Base-by-base conservation (phyloP, 2,797 vertebrate species). In the Parotocinclus haroldoi region DNA sequence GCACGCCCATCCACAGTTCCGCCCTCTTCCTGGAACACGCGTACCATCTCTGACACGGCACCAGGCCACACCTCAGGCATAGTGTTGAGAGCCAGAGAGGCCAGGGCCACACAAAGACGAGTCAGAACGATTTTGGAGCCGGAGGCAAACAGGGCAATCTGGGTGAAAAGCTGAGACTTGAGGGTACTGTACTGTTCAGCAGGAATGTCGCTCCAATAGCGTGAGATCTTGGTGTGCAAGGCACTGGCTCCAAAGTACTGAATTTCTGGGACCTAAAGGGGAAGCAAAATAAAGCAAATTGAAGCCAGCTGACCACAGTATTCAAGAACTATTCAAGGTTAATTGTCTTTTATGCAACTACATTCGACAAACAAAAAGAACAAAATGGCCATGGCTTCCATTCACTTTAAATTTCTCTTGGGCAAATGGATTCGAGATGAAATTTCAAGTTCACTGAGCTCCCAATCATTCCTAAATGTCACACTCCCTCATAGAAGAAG, bases 231-330 rank as follows among this genome's bases (percentile, higher is more conserved):
- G 59, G 95, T 99, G 84, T 99, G 95, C 39, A 99, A 92, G 1
- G 97, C 97, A 0, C 95, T 99, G 48, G 97, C 97, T 0, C 97
- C 97, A 14, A 99, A 99, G 87, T 99, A 99, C 83, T 99, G 97
- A 85, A 99, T 99, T 89, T 99, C 97, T 0, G 96, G 96, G 63
- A 98, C 97, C 90, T 92, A 74, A 42, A 19, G 3, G 40, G n/a
- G 37, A 17, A 53, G 6, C 4, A 13, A 19, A 27, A 27, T 27
- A 27, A 27, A 27, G 2, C 27, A 27, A 27, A 27, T 27, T 27
- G 5, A 27, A 27, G 27, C 27, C 27, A 27, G 27, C 27, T 27
- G 27, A 27, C 27, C 27, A 2, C 27, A 27, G 2, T 27, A 27
- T 27, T 27, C 27, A 27, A 27, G 27, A 27, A 5, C n/a, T n/a